Percentiles rank a stretch among this genome's conserved stretches.
These are phyloP conservation scores for Lophius americanus DNA, from an alignment of 2,797 vertebrate genomes.

Conservation along the genomic window DNA sequence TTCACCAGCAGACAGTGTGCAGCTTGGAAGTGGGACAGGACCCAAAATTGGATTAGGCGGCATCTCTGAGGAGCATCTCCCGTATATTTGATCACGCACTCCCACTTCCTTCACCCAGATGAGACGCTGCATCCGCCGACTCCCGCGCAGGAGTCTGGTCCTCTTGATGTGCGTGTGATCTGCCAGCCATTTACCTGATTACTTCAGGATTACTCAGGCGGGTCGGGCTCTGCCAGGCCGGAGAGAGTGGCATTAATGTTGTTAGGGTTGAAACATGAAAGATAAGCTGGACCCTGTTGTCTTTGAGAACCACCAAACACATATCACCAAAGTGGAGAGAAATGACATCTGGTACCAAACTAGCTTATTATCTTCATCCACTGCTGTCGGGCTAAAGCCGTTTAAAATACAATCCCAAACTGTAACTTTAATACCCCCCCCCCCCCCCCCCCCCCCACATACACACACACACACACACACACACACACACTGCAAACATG, in stretches of 20 bases:
- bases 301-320: constrained; percentile 24
- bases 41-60: constrained; percentile 75
- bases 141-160: constrained; percentile 35
- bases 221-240: constrained; percentile 50
- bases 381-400: constrained; percentile 8
- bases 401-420: constrained; percentile 13
- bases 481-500: constrained; percentile 45
- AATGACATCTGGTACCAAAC: not conserved
- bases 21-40: constrained; percentile 75
- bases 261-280: constrained; percentile 35
- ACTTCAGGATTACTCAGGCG: constrained; percentile 49
- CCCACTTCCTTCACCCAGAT: constrained; percentile 40
- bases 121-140: constrained; percentile 39
- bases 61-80: constrained; percentile 68
- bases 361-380: constrained; percentile 28
- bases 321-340: constrained; percentile 6
- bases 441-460: too few species aligned
- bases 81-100: constrained; percentile 77
- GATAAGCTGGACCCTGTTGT: constrained; percentile 34
- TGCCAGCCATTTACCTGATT: constrained; percentile 77
- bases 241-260: constrained; percentile 34
- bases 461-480: too few species aligned
- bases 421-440: too few species aligned
- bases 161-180: constrained; percentile 64
- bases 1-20: constrained; percentile 71